These are phyloP conservation scores for Scaptomyza caliginosa DNA, from an alignment of 2,888 invertebrate species.

Conservation along the genomic window DNA sequence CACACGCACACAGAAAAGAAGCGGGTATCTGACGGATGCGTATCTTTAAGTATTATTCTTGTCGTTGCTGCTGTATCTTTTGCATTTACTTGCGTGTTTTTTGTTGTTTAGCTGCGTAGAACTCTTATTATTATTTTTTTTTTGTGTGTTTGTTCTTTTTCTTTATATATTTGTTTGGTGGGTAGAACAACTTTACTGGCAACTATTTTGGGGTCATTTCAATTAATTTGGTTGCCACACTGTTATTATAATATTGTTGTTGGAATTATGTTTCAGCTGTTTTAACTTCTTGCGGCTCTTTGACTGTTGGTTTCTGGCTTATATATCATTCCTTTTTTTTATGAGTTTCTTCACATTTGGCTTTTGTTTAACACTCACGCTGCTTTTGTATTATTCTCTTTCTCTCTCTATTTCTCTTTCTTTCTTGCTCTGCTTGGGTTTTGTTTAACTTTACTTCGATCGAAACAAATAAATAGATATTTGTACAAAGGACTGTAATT, in stretches of 20 bases:
- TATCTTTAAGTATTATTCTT: constrained; percentile 34
- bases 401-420: constrained; percentile 14
- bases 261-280: constrained; percentile 41
- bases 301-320: constrained; percentile 27
- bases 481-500: constrained; percentile 28
- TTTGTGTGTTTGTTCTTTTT: constrained; percentile 14
- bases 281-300: constrained; percentile 36
- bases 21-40: constrained; percentile 64
- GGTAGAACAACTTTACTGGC: constrained; percentile 39
- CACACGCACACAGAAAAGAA: constrained; percentile 2
- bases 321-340: constrained; percentile 39
- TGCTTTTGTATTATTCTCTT: constrained; percentile 31
- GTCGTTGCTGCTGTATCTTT: constrained; percentile 51
- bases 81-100: constrained; percentile 61
- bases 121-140: constrained; percentile 24
- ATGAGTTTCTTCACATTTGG: constrained; percentile 76
- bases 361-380: constrained; percentile 63
- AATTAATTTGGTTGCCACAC: constrained; percentile 64
- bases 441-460: constrained; percentile 39
- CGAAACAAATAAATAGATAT: constrained; percentile 6
- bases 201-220: constrained; percentile 64
- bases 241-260: constrained; percentile 49
- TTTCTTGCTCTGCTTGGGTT: constrained; percentile 30
- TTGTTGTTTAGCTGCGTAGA: constrained; percentile 18
- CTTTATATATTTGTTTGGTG: constrained; percentile 23